These are phyloP conservation scores for Drosophila ironensis DNA, from an alignment of 1,140 invertebrate genomes.

Conservation along the genomic window DNA sequence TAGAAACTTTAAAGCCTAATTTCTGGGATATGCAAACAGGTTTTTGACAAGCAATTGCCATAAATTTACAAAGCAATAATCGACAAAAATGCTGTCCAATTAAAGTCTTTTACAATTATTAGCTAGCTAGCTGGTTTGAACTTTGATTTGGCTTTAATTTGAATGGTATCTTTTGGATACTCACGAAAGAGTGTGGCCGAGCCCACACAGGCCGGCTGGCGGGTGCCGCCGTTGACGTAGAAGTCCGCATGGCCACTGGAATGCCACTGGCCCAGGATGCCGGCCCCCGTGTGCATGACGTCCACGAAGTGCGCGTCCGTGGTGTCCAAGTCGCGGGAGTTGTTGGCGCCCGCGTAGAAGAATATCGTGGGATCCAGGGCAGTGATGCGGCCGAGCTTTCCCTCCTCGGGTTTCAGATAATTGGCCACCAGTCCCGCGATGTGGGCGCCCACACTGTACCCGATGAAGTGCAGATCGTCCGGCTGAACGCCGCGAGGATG, in stretches of 20 bases:
- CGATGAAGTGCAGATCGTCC: conserved; percentile 90
- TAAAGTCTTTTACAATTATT: background rate
- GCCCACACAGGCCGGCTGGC: conserved; percentile 92
- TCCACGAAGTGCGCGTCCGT: conserved; percentile 94
- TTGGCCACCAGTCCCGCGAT: conserved; percentile 92
- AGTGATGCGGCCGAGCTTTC: conserved; percentile 90
- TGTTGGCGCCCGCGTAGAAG: conserved; percentile 90
- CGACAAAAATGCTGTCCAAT: background rate
- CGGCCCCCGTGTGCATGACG: conserved; percentile 93
- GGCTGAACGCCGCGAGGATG: conserved; percentile 89
- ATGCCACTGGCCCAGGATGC: conserved; percentile 92
- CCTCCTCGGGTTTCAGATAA: conserved; percentile 85
- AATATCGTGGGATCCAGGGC: conserved; percentile 93
- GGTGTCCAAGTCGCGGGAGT: conserved; percentile 91
- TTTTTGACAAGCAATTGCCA: no score
- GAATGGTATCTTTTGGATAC: conserved; percentile 75
- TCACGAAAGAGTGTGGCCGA: conserved; percentile 89
- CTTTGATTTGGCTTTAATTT: no score
- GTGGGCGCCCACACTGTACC: conserved; percentile 93
- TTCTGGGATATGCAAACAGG: no score
- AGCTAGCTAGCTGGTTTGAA: no score
- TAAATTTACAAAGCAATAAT: no score
- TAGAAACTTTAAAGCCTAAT: no score
- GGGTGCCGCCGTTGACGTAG: conserved; percentile 94
- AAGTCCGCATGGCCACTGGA: conserved; percentile 94